A percentile compares a stretch with the other conserved stretches of the same genome.
These are phyloP conservation scores for Galbula dea DNA, from an alignment of 2,113 vertebrate genomes.

Conservation along the genomic window DNA sequence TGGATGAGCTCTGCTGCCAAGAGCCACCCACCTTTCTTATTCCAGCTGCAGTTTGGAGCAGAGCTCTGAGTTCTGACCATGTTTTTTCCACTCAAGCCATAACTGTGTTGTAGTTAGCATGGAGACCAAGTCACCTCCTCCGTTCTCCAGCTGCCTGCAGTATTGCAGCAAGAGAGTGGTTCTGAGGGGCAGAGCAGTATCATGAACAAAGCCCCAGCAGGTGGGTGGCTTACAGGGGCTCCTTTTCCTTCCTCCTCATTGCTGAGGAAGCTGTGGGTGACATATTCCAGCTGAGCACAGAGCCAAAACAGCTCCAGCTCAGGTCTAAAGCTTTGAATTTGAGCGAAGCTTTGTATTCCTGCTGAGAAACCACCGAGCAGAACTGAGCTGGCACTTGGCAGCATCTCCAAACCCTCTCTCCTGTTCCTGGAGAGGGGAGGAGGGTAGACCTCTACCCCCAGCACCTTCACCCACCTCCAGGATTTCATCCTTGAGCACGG, in stretches of 20 bases:
- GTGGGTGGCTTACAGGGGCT: too few species aligned
- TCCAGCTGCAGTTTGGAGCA: not conserved
- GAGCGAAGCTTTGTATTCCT: not conserved
- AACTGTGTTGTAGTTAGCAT: not conserved
- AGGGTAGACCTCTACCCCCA: not conserved
- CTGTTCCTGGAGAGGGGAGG: not conserved
- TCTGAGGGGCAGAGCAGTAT: not conserved
- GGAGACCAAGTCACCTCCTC: not conserved
- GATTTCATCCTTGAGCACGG: slow-evolving; percentile 90
- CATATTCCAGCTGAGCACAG: not conserved
- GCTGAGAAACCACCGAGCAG: not conserved
- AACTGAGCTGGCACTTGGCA: not conserved
- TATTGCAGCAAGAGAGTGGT: not conserved
- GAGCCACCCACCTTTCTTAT: not conserved
- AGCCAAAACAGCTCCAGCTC: not conserved
- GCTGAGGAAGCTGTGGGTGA: not conserved
- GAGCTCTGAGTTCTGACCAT: not conserved
- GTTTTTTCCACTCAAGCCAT: not conserved
- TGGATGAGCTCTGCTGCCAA: not conserved
- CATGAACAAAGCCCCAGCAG: not conserved
- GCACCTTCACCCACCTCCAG: slow-evolving; percentile 79
- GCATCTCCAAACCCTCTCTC: too few species aligned
- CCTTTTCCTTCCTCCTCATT: not conserved
- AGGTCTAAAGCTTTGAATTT: not conserved
- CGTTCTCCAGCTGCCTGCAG: not conserved